Conservation (phyloP, 2,113 vertebrate species). For the Himantopus leucocephalus region DNA sequence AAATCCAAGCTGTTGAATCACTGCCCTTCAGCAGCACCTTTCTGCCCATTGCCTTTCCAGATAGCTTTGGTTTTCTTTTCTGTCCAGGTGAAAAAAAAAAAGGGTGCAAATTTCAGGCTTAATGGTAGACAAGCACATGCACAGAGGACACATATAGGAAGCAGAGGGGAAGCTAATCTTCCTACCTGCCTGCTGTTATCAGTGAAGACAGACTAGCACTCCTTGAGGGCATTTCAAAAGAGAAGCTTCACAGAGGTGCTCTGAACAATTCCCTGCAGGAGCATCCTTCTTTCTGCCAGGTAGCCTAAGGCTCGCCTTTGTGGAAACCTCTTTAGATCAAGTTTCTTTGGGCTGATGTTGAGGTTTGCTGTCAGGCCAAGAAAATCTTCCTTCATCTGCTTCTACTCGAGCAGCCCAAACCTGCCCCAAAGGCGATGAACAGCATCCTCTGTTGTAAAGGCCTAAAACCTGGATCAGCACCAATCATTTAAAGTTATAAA, state of each 20-base stretch:
- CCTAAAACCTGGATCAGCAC: slow-evolving; percentile 44
- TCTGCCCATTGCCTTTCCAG: not conserved
- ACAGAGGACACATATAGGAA: not conserved
- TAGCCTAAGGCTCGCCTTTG: slow-evolving; percentile 49
- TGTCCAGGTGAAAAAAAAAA: not conserved
- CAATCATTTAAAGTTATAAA: slow-evolving; percentile 20
- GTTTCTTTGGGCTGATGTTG: slow-evolving; percentile 26
- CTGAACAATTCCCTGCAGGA: not conserved
- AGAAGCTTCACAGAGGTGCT: slow-evolving; percentile 13
- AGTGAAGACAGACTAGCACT: not conserved
- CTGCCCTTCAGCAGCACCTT: not conserved
- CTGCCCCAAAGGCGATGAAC: slow-evolving; percentile 2
- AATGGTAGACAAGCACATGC: not conserved
- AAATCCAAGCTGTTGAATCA: not conserved
- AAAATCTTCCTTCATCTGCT: slow-evolving; percentile 43
- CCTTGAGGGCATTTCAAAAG: slow-evolving; percentile 29
- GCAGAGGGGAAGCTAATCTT: not conserved
- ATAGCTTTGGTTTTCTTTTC: not conserved
- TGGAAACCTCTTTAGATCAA: slow-evolving; percentile 33
- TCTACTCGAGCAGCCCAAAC: slow-evolving; percentile 21
- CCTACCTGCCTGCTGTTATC: not conserved
- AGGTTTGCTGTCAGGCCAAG: slow-evolving; percentile 40
- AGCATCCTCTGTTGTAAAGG: slow-evolving; percentile 28
- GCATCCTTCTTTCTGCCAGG: slow-evolving; percentile 32
- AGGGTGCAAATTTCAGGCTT: not conserved